A percentile compares a stretch with the other conserved stretches of the same genome.
Evolutionary conservation across 2,113 vertebrate species (phyloP).

Genomic region (Spilogale gracilis): DNA sequence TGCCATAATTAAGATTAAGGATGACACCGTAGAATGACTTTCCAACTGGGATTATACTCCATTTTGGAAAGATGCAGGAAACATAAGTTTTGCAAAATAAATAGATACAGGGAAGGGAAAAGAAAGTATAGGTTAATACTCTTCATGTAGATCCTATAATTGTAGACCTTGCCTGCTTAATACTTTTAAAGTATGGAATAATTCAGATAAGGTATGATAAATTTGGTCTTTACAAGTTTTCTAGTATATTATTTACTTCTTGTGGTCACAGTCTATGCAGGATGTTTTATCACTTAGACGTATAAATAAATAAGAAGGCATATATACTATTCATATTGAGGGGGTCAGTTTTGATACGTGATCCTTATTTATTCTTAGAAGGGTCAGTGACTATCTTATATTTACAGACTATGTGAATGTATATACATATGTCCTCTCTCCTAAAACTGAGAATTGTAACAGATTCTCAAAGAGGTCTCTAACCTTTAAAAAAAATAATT

Average conservation of each 20-base stretch:
- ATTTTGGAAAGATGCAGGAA: conserved; percentile 2
- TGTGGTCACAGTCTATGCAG: background rate
- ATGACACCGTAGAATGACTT: background rate
- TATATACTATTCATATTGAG: background rate
- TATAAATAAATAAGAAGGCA: background rate
- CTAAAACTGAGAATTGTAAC: background rate
- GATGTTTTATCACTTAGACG: background rate
- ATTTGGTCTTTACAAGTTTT: background rate
- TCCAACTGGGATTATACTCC: background rate
- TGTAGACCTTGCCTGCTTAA: background rate
- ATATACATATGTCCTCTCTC: background rate
- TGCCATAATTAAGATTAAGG: background rate
- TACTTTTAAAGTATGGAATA: background rate
- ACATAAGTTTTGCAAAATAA: conserved; percentile 8
- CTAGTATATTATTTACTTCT: background rate
- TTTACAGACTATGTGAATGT: background rate
- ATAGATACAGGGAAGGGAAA: background rate
- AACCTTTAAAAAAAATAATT: background rate
- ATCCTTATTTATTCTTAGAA: background rate
- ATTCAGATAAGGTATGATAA: background rate
- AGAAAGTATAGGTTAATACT: background rate
- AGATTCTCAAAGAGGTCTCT: background rate
- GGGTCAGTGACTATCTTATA: background rate
- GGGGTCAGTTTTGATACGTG: background rate
- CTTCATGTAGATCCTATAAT: background rate